Percentiles rank a stretch among this genome's conserved stretches.
Conservation (phyloP, 2,888 invertebrate species). For the Xylocampa areola region DNA sequence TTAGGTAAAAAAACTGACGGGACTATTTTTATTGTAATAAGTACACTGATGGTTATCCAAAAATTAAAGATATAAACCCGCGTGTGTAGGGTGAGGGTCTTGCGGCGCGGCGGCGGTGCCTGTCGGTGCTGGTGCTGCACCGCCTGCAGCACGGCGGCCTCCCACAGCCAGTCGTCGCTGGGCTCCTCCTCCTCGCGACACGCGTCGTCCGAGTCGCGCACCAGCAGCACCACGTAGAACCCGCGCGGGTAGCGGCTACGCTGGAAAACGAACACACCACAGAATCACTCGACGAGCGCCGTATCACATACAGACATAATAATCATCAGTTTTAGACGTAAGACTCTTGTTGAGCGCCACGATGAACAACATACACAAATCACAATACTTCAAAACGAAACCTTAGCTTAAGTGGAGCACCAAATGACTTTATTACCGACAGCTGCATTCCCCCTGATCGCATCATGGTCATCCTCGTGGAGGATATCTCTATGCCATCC, state of each 20-base stretch:
- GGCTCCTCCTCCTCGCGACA: conserved; percentile 63
- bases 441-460: conserved; percentile 79
- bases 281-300: too few species aligned
- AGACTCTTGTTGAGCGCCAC: too few species aligned
- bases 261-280: conserved; percentile 55
- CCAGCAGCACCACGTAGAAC: conserved; percentile 75
- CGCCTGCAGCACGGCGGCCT: conserved; percentile 58
- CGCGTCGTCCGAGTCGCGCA: conserved; percentile 64
- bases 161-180: conserved; percentile 75
- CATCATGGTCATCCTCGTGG: conserved; percentile 77
- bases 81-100: conserved; percentile 57
- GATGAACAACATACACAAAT: not conserved
- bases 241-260: conserved; percentile 74
- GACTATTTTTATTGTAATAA: too few species aligned
- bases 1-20: too few species aligned
- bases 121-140: conserved; percentile 3
- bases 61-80: too few species aligned
- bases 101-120: conserved; percentile 51
- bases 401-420: not conserved
- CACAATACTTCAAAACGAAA: not conserved
- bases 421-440: conserved; percentile 65
- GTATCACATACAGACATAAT: too few species aligned
- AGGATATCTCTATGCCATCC: conserved; percentile 56
- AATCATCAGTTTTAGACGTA: too few species aligned
- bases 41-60: too few species aligned